These are phyloP conservation scores for Eucidaris tribuloides DNA, from an alignment of 35 echinoderm and acorn worm species.

Conservation along the genomic window DNA sequence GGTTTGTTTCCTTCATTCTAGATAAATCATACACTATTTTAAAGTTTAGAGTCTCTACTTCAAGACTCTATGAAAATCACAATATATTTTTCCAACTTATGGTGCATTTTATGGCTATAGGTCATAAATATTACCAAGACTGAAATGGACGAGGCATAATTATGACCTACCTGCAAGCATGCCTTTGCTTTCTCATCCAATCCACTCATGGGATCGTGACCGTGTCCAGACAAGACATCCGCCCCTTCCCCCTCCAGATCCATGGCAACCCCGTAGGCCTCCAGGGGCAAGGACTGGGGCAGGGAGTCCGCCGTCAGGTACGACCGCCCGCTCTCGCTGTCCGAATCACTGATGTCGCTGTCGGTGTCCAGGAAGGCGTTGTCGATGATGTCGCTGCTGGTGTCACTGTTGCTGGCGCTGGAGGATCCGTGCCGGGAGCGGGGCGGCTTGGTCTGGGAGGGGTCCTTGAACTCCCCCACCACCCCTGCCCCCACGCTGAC, in stretches of 20 bases:
- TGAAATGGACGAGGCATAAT: neutral
- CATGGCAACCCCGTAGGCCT: neutral
- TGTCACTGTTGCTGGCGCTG: conserved; percentile 13
- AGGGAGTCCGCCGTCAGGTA: conserved; percentile 27
- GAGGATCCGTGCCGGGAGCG: neutral
- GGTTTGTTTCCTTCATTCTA: too few species aligned
- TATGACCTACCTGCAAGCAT: conserved; percentile 61
- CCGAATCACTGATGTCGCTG: conserved; percentile 36
- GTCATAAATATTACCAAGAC: neutral
- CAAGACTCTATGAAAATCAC: too few species aligned
- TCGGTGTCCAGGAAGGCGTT: neutral
- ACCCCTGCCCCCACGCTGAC: neutral
- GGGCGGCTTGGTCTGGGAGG: conserved; percentile 10
- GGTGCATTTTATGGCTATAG: too few species aligned
- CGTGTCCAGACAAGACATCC: neutral
- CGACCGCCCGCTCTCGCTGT: conserved; percentile 35
- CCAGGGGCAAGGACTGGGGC: conserved; percentile 21
- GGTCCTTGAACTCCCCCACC: neutral
- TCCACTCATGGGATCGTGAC: conserved; percentile 61
- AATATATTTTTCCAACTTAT: too few species aligned
- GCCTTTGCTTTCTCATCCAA: conserved; percentile 82
- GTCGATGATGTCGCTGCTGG: neutral
- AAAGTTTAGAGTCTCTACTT: too few species aligned
- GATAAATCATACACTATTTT: too few species aligned
- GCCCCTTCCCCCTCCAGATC: neutral